Evolutionary conservation across 2,113 vertebrate genomes (phyloP), one percentile per base, ranked within the genome.

Genomic region (Aegotheles bennettii): DNA sequence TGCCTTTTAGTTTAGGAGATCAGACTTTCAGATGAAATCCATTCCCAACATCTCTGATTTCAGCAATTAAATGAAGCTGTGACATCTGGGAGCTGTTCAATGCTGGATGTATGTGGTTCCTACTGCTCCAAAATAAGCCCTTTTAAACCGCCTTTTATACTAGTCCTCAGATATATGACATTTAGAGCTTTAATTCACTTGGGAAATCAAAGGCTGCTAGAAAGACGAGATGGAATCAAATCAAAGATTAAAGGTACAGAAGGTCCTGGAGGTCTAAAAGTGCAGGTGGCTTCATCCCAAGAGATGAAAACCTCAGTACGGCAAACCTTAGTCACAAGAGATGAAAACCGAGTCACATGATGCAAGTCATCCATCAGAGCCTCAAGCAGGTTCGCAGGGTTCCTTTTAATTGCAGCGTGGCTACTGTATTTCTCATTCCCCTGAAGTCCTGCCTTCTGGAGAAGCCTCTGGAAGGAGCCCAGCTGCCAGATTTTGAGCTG

Each of bases 11-110:
- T 94, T 95, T 94, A 91, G 91, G 60, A 90, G 90, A 96, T 95
- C 95, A 95, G 89, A 94, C 94, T 96, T 96, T 95, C 83, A 97
- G 92, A 97, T 93, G 85, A 95, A 94, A 97, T 81, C 80, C 86
- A 84, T 94, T 90, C 93, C 90, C 88, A 94, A 71, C 88, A 92
- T 94, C 95, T 96, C 96, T 96, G 93, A 96, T 95, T 96, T 95
- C 90, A 92, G 86, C 94, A 96, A 96, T 96, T 96, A 95, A 95
- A 95, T 71, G 87, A 95, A 90, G 60, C 69, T 94, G 80, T 90
- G 93, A 94, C 93, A 94, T 96, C 90, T 95, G 95, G 94, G 94
- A 94, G 81, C 93, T 84, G 87, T 89, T 95, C 92, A 88, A 84
- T 78, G 73, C 76, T 96, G 90, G 90, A 93, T 92, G 73, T 57